These are phyloP conservation scores for Rhinolophus sinicus DNA, from an alignment of 2,113 vertebrate genomes.

Conservation along the genomic window DNA sequence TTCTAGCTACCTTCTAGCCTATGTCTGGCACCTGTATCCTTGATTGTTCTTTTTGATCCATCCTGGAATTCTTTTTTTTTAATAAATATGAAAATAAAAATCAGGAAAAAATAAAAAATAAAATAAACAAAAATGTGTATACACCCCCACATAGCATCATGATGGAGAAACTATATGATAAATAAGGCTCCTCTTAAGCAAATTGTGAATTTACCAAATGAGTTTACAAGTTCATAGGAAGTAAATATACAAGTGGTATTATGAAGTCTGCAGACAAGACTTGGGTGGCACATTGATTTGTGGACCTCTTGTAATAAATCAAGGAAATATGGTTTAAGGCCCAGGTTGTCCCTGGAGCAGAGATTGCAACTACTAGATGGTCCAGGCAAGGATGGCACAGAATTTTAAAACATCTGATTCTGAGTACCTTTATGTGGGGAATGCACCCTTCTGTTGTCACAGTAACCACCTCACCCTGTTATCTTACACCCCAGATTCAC, in stretches of 20 bases:
- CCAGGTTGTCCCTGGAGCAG: not conserved
- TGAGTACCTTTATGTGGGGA: not conserved
- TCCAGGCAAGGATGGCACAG: not conserved
- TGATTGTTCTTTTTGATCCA: too few species aligned
- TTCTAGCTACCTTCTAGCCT: too few species aligned
- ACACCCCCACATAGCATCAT: not conserved
- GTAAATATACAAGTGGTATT: not conserved
- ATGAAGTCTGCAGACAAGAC: not conserved
- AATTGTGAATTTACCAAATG: constrained; percentile 8
- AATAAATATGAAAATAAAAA: too few species aligned
- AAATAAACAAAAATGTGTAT: not conserved
- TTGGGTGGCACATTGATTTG: not conserved
- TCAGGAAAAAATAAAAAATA: too few species aligned
- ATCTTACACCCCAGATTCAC: not conserved
- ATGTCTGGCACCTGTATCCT: too few species aligned
- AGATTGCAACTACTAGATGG: not conserved
- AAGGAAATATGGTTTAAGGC: not conserved
- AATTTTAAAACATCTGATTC: not conserved
- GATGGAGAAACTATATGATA: not conserved
- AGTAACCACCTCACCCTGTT: not conserved
- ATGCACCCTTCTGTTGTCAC: not conserved
- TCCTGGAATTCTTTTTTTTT: too few species aligned
- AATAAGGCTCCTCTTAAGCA: not conserved
- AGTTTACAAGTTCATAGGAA: not conserved
- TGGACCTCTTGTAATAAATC: not conserved